Base-by-base conservation (phyloP, 2,888 invertebrate species). In the Marasmarcha lunaedactyla region DNA sequence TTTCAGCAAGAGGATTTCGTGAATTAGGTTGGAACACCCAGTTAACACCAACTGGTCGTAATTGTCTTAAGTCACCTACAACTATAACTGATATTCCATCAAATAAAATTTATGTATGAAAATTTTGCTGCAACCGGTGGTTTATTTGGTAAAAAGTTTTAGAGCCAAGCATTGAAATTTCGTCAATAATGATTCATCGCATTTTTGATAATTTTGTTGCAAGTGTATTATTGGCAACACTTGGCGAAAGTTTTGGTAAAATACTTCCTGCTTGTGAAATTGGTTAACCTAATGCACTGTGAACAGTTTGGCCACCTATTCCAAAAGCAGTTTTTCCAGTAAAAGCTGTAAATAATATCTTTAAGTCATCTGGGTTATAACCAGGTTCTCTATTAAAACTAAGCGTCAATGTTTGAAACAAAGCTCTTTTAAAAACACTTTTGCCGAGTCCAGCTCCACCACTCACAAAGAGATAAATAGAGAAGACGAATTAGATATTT, bases 381-480 rank as follows among this genome's bases (percentile, higher is more conserved):
- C 49, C 50, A 30, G 46, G 42, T 25, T 14, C 34, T 38, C 36
- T 39, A 37, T 49, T 49, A 37, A 48, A 54, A n/a, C 42, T 43
- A 35, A 43, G 35, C 26, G 42, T 50, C 35, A 52, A 39, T 35
- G 44, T 34, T 43, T 55, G 56, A 37, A 39, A 46, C 27, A 59
- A 44, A n/a, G 50, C 45, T 13, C 44, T 48, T 3, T 59, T 52
- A 1, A 54, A 39, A 11, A 34, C 44, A 38, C n/a, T 57, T 49
- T 59, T 58, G 9, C 58, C 57, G 9, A 57, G 56, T 2, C 59
- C 37, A 7, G 41, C 41, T 34, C 41, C 45, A 40, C 42, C 45
- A 40, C 39, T 45, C 7, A 59, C 36, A 42, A 45, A 45, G 15
- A 33, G 37, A 45, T 52, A 56, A 40, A 43, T 38, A 38, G 41